Base-by-base conservation (phyloP, 2,888 invertebrate genomes). In the Ormyrus thymus region DNA sequence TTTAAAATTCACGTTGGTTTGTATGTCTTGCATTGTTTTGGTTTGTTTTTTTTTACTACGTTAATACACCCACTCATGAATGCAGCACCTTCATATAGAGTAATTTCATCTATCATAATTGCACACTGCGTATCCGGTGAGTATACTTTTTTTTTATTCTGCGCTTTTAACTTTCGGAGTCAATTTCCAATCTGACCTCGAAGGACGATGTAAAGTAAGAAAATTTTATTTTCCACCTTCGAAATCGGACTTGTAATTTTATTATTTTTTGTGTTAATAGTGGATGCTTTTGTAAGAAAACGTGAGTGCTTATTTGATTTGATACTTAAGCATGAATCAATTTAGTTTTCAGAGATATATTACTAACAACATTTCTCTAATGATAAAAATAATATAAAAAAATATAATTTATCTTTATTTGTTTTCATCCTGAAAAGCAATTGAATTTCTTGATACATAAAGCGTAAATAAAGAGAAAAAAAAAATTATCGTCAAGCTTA, bases 101-200 rank as follows among this genome's bases (percentile, higher is more conserved):
- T 29, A 85, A 81, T 83, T 81, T 83, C 82, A 81, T 81, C 83
- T 86, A 84, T 83, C 84, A 86, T 87, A 86, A 85, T 86, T 85
- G 84, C 86, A 84, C 84, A 83, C 81, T 85, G 84, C 82, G 77
- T 84, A 78, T 82, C 81, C 84, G 89, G 89, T 89, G 89, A 89
- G 89, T 89, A 89, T 84, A 87, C 85, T 86, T 87, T 88, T 86
- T 86, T 87, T 86, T 84, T 82, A 85, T 79, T 84, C 76, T 79
- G 80, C 76, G 81, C 78, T 78, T 76, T 56, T 65, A 45, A 64
- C n/a, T 68, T 75, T 76, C 65, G 11, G 9, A 43, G 50, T 50
- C 48, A 48, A 13, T 4, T 61, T 69, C 53, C 48, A 29, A 45
- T 75, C 55, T n/a, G 29, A 75, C 70, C 75, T 74, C 65, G 70